Conservation (phyloP, 2,113 vertebrate species). For the Corythornis cristatus region DNA sequence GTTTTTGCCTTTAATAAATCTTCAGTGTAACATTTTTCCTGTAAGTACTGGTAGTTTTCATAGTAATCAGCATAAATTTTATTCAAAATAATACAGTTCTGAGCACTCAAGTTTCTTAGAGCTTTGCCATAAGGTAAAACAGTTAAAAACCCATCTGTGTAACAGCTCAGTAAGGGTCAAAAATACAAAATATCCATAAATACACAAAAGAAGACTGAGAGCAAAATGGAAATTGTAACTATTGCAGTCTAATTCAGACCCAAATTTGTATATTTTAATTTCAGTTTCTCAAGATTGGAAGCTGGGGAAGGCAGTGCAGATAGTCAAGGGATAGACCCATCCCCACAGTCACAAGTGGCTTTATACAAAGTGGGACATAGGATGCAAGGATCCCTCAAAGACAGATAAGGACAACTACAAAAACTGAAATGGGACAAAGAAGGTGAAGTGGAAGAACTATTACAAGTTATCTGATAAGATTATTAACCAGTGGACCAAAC, state of each 20-base stretch:
- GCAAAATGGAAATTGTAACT: not conserved
- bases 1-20: not conserved
- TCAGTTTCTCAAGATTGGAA: not conserved
- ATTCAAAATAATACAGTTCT: not conserved
- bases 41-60: not conserved
- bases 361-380: not conserved
- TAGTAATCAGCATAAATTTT: not conserved
- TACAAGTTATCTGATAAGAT: not conserved
- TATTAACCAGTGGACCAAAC: not conserved
- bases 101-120: not conserved
- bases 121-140: not conserved
- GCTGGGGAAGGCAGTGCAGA: not conserved
- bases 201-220: not conserved
- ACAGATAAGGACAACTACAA: not conserved
- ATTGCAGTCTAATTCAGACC: not conserved
- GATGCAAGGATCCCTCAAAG: not conserved
- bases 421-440: not conserved
- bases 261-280: not conserved
- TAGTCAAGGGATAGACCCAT: accelerated
- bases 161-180: not conserved
- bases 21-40: not conserved
- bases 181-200: not conserved
- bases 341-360: not conserved
- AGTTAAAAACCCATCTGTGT: not conserved
- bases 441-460: not conserved